phyloP scores from a whole-genome alignment of 92 coral and sea anemone genomes.

The Isaurus tuberculatus region DNA sequence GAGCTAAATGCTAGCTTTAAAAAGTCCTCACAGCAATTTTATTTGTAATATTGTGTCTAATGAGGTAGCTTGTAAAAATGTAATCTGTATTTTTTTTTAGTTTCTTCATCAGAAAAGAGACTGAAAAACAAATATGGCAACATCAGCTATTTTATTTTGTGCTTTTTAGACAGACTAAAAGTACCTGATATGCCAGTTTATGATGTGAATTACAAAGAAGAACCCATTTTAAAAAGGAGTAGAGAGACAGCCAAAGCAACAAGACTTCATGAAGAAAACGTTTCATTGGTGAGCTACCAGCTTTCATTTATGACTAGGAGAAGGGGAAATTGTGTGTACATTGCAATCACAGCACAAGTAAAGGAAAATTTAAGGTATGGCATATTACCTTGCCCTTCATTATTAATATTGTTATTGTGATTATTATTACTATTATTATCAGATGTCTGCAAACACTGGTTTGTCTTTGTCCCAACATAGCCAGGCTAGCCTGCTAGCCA shows the following conservation, averaged over 20 bases:
- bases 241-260: not conserved
- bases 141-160: not conserved
- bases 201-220: not conserved
- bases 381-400: not conserved
- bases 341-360: constrained; percentile 14
- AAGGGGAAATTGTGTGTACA: constrained; percentile 49
- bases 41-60: too few relatives aligned
- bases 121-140: too few relatives aligned
- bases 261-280: not conserved
- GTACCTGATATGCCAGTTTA: constrained; percentile 24
- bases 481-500: too few relatives aligned
- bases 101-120: too few relatives aligned
- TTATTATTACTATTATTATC: too few relatives aligned
- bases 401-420: too few relatives aligned
- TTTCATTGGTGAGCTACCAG: not conserved
- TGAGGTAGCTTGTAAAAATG: too few relatives aligned
- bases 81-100: too few relatives aligned
- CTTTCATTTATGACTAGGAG: constrained; percentile 61
- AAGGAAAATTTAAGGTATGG: constrained; percentile 11
- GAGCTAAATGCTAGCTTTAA: too few relatives aligned
- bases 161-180: constrained; percentile 21
- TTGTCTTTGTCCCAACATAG: too few relatives aligned
- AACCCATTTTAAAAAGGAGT: not conserved
- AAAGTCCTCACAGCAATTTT: too few relatives aligned
- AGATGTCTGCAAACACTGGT: too few relatives aligned